These are phyloP conservation scores for Triops cancriformis DNA, from an alignment of 1,140 invertebrate genomes.

Conservation along the genomic window DNA sequence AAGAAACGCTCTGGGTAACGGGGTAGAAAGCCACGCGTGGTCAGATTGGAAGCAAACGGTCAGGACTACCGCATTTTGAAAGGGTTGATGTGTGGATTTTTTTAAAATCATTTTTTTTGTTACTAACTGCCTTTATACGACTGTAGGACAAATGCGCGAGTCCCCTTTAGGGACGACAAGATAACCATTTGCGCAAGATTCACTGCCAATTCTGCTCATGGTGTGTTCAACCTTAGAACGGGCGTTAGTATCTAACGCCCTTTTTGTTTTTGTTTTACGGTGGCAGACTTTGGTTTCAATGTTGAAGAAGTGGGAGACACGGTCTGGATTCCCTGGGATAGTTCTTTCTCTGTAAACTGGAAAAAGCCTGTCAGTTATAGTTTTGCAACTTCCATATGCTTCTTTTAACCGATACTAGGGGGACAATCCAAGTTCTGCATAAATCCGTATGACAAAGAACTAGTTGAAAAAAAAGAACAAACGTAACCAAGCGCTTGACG, in stretches of 20 bases:
- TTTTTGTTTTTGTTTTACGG: not conserved
- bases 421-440: not conserved
- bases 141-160: not conserved
- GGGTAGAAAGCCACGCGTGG: not conserved
- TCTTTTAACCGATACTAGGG: not conserved
- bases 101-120: not conserved
- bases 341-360: not conserved
- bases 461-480: not conserved
- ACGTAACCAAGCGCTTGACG: not conserved
- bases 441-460: not conserved
- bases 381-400: not conserved
- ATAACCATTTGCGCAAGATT: slow-evolving; percentile 3
- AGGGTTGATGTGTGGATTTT: not conserved
- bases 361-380: not conserved
- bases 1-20: not conserved
- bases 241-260: not conserved
- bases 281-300: not conserved
- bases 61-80: not conserved
- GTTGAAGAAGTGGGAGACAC: not conserved
- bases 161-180: not conserved
- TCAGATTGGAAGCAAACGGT: not conserved
- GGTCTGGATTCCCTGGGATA: not conserved
- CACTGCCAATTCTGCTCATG: slow-evolving; percentile 8
- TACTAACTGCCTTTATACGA: not conserved
- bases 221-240: not conserved